A percentile compares a stretch with the other conserved stretches of the same genome.
phyloP scores from a whole-genome alignment of 2,888 invertebrate genomes.

The Argynnis bischoffii region DNA sequence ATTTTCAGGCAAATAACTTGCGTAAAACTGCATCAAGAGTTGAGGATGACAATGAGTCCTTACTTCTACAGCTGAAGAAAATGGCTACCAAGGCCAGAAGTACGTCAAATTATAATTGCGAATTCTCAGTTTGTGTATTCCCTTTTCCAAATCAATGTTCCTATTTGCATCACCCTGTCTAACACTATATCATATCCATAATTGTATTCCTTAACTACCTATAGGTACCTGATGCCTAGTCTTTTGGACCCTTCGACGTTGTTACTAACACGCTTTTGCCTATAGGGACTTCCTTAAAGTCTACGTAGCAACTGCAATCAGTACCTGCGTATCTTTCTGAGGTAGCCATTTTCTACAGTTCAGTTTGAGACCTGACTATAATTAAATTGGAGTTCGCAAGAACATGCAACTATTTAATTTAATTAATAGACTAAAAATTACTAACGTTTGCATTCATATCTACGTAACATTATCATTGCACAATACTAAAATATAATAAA shows the following conservation, averaged over 20 bases:
- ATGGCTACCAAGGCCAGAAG: conserved; percentile 94
- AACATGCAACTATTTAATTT: conserved; percentile 21
- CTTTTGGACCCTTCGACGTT: conserved; percentile 51
- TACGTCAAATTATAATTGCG: conserved; percentile 81
- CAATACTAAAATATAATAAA: conserved; percentile 39
- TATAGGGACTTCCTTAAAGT: conserved; percentile 41
- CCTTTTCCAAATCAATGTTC: conserved; percentile 43
- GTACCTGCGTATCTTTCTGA: conserved; percentile 65
- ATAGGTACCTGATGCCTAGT: conserved; percentile 46
- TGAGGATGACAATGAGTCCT: conserved; percentile 98
- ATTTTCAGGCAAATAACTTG: conserved; percentile 91
- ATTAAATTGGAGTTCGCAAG: conserved; percentile 29
- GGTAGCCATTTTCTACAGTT: conserved; percentile 83
- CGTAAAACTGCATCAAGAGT: conserved; percentile 95
- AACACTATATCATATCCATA: conserved; percentile 40
- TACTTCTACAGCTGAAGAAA: conserved; percentile 97
- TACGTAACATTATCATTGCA: conserved; percentile 37
- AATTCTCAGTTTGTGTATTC: conserved; percentile 62
- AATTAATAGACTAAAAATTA: conserved; percentile 25
- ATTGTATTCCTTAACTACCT: conserved; percentile 44
- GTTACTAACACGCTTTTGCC: conserved; percentile 70
- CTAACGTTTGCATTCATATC: conserved; percentile 28
- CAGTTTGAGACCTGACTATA: conserved; percentile 42
- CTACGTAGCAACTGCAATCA: conserved; percentile 49
- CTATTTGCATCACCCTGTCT: conserved; percentile 42